Base-by-base conservation (phyloP, 1,140 invertebrate genomes). In the Lepidurus arcticus region DNA sequence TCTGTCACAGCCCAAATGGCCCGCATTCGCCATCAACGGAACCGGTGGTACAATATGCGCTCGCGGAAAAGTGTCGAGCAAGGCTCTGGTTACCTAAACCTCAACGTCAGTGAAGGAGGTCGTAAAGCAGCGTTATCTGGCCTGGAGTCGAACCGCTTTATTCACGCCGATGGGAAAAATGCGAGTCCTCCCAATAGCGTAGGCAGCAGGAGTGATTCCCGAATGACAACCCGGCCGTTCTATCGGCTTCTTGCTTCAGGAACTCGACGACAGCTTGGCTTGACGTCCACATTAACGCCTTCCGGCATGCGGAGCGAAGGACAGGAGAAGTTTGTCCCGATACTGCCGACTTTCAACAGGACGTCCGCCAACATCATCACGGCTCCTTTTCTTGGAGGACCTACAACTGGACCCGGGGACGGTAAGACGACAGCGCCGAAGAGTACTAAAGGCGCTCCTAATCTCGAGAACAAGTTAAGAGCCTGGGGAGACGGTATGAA, bases 271-370 rank as follows among this genome's bases (percentile, higher is more conserved):
- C 53, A 65, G 53, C 53, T 21, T 65, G 53, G 16, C 21, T 21
- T n/a, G 53, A 65, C 53, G n/a, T 65, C 53, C 53, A 65, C 53
- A 65, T 65, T 65, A 65, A 65, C 53, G 16, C 3, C 53, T 65
- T 9, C 53, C 13, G 13, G 9, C 21, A 21, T 65, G 7, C 53
- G 53, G 21, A 21, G 53, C 21, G 21, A 65, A 65, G 53, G n/a
- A 65, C 53, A 65, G 6, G 53, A 65, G 16, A 65, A 21, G n/a
- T 9, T 21, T 21, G 8, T 65, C 8, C 16, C 53, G 53, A 7
- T 21, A 11, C 16, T 16, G 13, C 4, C 53, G 53, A 65, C 1
- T 65, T 21, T 65, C 6, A 16, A 65, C 53, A 65, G 53, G 53
- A 65, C 53, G 8, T 16, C 53, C 53, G n/a, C 53, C 53, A 65